phyloP scores from a whole-genome alignment of 2,113 vertebrate genomes.

The Ammodytes marinus region DNA sequence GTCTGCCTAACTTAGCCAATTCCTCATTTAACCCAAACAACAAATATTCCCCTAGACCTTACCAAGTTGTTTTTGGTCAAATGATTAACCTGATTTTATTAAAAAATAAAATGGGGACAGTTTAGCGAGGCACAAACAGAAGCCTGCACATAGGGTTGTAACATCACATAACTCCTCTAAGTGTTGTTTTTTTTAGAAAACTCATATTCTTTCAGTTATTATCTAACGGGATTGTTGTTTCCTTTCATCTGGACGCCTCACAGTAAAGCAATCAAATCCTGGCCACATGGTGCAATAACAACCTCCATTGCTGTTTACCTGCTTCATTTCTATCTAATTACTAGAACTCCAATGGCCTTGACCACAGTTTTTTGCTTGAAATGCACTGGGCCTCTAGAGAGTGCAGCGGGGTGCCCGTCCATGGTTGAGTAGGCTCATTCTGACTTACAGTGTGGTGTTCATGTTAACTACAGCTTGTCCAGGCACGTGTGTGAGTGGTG shows the following conservation, averaged over 20 bases:
- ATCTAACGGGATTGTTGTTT: not conserved
- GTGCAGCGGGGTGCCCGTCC: not conserved
- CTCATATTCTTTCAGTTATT: not conserved
- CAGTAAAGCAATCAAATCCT: not conserved
- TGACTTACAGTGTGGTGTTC: not conserved
- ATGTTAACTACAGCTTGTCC: not conserved
- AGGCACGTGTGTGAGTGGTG: not conserved
- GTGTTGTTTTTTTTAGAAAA: not conserved
- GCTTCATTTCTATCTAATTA: not conserved
- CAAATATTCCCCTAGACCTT: too few relatives aligned
- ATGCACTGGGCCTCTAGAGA: not conserved
- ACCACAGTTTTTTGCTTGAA: conserved; percentile 4
- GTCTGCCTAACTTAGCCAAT: too few relatives aligned
- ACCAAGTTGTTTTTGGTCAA: too few relatives aligned
- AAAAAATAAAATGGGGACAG: too few relatives aligned
- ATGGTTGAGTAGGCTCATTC: not conserved
- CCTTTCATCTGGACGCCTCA: not conserved
- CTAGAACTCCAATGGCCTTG: not conserved
- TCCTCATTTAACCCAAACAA: too few relatives aligned
- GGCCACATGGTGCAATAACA: not conserved
- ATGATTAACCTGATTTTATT: too few relatives aligned
- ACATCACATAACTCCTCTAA: too few relatives aligned
- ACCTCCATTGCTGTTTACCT: not conserved
- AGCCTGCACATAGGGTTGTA: too few relatives aligned
- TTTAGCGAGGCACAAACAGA: too few relatives aligned